phyloP scores from a whole-genome alignment of 1,140 invertebrate species.

The Paramacrobiotus metropolitanus region DNA sequence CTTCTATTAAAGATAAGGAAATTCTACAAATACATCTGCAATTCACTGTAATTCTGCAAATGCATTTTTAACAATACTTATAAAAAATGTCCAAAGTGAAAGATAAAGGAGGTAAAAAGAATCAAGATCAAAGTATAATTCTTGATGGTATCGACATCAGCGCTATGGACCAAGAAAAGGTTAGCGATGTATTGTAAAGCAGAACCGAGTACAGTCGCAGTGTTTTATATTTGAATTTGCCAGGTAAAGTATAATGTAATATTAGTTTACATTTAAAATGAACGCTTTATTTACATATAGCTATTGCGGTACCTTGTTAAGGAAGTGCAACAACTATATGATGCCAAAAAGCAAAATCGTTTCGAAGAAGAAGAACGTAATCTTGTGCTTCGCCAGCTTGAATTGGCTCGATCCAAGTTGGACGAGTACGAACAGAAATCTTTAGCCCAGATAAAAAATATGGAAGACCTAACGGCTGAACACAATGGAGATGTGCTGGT shows the following conservation, averaged over 20 bases:
- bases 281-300: background rate
- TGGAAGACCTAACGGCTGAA: background rate
- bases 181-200: background rate
- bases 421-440: background rate
- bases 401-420: background rate
- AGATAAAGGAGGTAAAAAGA: too few species aligned
- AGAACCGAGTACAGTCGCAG: background rate
- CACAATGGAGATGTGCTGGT: background rate
- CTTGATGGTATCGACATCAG: too few species aligned
- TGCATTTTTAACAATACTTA: too few species aligned
- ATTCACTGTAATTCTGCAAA: too few species aligned
- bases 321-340: background rate
- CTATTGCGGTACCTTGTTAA: background rate
- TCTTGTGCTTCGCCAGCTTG: background rate
- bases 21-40: too few species aligned
- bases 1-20: too few species aligned
- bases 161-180: background rate
- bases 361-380: background rate
- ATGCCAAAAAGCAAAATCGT: background rate
- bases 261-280: background rate
- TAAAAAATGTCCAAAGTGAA: too few species aligned
- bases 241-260: background rate
- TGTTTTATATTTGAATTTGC: background rate
- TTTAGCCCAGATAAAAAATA: background rate
- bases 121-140: too few species aligned